Percentiles rank a stretch among this genome's conserved stretches.
phyloP scores from a whole-genome alignment of 2,797 vertebrate species.

The Xenopus petersii region DNA sequence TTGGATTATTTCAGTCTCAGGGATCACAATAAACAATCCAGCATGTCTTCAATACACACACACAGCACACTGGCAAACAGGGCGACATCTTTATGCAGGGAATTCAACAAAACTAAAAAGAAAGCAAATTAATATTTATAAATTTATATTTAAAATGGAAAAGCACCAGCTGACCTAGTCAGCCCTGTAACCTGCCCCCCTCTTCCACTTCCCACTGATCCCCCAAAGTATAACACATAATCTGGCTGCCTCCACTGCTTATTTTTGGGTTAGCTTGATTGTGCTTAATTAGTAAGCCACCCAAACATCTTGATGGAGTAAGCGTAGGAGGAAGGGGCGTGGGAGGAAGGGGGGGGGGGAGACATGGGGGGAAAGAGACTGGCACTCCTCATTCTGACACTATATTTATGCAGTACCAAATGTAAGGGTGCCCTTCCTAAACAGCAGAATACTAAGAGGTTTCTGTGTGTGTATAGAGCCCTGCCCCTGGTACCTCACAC shows the following conservation, averaged over 20 bases:
- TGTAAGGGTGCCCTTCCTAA: constrained; percentile 20
- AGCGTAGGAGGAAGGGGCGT: constrained; percentile 26
- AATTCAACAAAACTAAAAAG: too few relatives aligned
- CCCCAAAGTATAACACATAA: constrained; percentile 2
- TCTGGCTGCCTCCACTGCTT: constrained; percentile 25
- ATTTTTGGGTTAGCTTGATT: constrained; percentile 23
- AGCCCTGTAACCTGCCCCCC: not conserved
- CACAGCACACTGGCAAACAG: too few relatives aligned
- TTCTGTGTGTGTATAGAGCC: too few relatives aligned
- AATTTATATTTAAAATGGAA: too few relatives aligned
- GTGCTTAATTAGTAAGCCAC: constrained; percentile 19
- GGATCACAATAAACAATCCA: not conserved
- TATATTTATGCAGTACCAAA: constrained; percentile 40
- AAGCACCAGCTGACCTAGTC: too few relatives aligned
- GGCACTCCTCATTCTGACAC: constrained; percentile 44
- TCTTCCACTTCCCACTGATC: too few relatives aligned
- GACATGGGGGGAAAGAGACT: constrained; percentile 33
- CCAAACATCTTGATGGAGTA: constrained; percentile 35
- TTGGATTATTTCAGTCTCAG: not conserved
- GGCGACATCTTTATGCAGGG: too few relatives aligned
- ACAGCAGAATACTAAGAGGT: not conserved
- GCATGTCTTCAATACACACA: too few relatives aligned
- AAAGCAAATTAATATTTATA: too few relatives aligned
- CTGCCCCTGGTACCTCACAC: too few relatives aligned
- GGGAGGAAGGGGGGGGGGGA: constrained; percentile 22